A percentile compares a stretch with the other conserved stretches of the same genome.
Evolutionary conservation across 2,113 vertebrate species (phyloP).

Genomic region (Corvus cornix): DNA sequence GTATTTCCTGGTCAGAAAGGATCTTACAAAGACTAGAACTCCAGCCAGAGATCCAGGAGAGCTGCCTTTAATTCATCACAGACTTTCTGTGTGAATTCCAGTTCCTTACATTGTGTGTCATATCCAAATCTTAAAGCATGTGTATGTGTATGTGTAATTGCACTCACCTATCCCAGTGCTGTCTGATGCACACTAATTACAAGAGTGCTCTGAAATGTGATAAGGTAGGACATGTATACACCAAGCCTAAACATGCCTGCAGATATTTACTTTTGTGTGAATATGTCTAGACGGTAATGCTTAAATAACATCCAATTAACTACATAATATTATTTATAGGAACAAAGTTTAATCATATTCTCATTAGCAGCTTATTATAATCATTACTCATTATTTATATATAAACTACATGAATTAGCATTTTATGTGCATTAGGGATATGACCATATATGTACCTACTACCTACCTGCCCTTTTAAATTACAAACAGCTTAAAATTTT

Average conservation of each 20-base stretch:
- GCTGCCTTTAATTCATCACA: background rate
- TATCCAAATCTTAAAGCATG: background rate
- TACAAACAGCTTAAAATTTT: background rate
- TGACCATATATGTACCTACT: background rate
- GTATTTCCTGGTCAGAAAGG: background rate
- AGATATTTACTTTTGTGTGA: background rate
- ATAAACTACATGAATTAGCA: background rate
- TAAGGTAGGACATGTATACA: background rate
- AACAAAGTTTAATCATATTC: conserved; percentile 52
- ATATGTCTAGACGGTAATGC: background rate
- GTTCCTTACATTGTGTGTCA: background rate
- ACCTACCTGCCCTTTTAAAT: background rate
- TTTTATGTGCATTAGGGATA: background rate
- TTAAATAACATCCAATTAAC: conserved; percentile 51
- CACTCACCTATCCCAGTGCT: background rate
- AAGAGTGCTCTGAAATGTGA: background rate
- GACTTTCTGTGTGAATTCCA: background rate
- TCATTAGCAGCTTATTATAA: conserved; percentile 39
- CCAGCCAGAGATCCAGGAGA: background rate
- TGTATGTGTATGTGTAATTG: background rate
- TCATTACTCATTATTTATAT: background rate
- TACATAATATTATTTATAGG: conserved; percentile 39
- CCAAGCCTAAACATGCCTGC: background rate
- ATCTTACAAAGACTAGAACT: background rate
- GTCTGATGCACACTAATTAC: background rate